Base-by-base conservation (phyloP, 64 coral and sea anemone species). In the Dendronephthya gigantea region DNA sequence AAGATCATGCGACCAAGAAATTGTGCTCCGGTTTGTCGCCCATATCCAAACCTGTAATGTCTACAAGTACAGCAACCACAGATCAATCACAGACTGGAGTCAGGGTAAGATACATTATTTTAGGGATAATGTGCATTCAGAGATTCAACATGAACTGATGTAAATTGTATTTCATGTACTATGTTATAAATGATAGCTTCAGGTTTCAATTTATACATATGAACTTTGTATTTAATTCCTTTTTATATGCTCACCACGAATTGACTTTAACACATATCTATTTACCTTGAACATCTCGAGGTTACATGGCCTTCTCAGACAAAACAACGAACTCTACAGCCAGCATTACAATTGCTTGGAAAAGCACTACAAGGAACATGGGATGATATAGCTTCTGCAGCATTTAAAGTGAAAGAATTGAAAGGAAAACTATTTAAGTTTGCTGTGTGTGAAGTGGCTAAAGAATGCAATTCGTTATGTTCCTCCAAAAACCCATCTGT, bases 351-450 rank as follows among this genome's bases (percentile, higher is more conserved):
- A 34, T 15, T 3, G 4, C 31, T 79, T 29, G 72, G 28, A 15
- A 79, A 79, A 79, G 72, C 72, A 79, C 31, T 79, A 34, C 72
- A 33, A 28, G 72, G 72, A 79, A 79, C 72, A 33, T 79, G 72
- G 72, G 36, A 79, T 10, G 72, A 79, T 79, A 79, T 79, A 28
- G 72, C 72, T 34, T 79, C 72, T 33, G 72, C 72, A 33, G 72
- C 36, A 11, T 79, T 15, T 19, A 79, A 79, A 79, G 32, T 34
- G 29, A 79, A 79, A 29, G 36, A 29, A 29, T 34, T 79, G 16
- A 79, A 39, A 79, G 27, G 29, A 34, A 33, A 79, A 79, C 72
- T 79, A 8, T 6, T 35, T 12, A 36, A 36, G 32, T 19, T 79
- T 35, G 31, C 32, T 79, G 15, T 79, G 9, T 35, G 29, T 15